phyloP scores from a whole-genome alignment of 2,113 vertebrate species.

The Rhodinocichla rosea region DNA sequence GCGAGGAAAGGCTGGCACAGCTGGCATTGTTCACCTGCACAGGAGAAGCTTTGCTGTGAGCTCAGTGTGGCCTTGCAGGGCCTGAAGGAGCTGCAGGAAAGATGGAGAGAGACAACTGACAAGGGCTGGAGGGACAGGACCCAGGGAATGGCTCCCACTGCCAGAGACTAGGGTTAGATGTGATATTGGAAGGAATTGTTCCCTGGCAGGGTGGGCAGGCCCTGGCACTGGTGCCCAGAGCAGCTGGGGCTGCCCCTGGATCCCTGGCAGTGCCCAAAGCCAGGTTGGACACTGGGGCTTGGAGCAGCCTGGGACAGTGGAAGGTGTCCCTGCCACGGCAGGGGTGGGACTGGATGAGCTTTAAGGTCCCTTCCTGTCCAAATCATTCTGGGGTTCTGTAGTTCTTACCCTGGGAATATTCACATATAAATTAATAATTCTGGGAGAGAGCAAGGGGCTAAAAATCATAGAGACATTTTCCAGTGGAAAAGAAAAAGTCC shows the following conservation, averaged over 20 bases:
- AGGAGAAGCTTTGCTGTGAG: neutral
- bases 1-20: neutral
- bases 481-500: neutral
- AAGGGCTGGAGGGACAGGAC: neutral
- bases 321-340: neutral
- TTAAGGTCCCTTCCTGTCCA: neutral
- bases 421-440: neutral
- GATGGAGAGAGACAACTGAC: neutral
- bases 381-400: neutral
- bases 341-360: fast-evolving
- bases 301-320: neutral
- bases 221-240: neutral
- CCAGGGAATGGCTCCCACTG: neutral
- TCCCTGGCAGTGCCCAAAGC: neutral
- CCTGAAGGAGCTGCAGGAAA: neutral
- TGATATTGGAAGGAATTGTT: neutral
- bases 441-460: neutral
- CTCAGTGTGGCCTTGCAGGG: neutral
- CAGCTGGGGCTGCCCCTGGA: neutral
- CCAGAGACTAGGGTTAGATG: neutral
- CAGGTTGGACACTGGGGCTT: neutral
- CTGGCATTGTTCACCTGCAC: neutral
- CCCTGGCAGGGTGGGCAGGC: neutral
- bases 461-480: neutral
- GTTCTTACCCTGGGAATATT: neutral